Evolutionary conservation across 2,113 vertebrate genomes (phyloP), one percentile per base, ranked within the genome.

Genomic region (Pelecanoides urinatrix): DNA sequence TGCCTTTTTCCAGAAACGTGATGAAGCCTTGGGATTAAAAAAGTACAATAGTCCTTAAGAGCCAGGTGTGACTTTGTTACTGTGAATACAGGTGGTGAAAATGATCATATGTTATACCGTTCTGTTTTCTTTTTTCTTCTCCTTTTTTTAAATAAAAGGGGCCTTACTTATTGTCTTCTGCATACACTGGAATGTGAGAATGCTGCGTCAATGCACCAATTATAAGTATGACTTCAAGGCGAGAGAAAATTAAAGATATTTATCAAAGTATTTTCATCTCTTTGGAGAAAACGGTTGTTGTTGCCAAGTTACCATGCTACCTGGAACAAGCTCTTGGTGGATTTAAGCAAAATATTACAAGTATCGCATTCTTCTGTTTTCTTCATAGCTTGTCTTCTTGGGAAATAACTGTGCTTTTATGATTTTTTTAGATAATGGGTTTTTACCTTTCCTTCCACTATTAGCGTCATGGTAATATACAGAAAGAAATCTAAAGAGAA

Each of bases 241-340:
- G 73, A 53, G 36, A 90, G 92, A 88, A 97, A 98, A 98, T 98
- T 90, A 98, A 97, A 98, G 42, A 83, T 89, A 94, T 98, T 95
- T 96, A 93, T 98, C 97, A 97, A 96, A 88, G 68, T 76, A 67
- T 77, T 96, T 97, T 95, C 62, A 49, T 94, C 36, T 94, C 86
- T 96, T 92, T 91, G 72, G 88, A 86, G 80, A 96, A 95, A 97
- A 95, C 44, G 55, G 72, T 42, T 86, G 71, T n/a, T 86, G 67
- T 86, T 61, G 65, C 85, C 85, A 96, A 93, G 90, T 59, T 53
- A 84, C 72, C 4, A 6, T 14, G 13, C 68, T 83, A 83, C 55
- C 67, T 95, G 45, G 40, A 75, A 85, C 59, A 93, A 73, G 53
- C 6, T 58, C 40, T 86, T 70, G 19, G 29, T 83, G 47, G 47